These are phyloP conservation scores for Ivindomyrus marchei DNA, from an alignment of 2,113 vertebrate species.

Conservation along the genomic window DNA sequence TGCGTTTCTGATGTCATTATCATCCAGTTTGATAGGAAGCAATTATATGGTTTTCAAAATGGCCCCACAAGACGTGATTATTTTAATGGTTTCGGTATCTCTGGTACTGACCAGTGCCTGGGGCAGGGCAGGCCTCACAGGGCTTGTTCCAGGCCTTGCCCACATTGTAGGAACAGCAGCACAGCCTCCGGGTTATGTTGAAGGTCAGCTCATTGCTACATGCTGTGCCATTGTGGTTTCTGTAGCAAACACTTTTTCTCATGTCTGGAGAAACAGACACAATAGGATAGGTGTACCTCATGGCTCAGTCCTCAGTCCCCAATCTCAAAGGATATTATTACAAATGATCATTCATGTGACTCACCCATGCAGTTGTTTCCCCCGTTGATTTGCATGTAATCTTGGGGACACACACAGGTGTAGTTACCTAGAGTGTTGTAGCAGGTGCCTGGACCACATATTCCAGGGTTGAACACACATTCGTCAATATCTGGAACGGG, in stretches of 20 bases:
- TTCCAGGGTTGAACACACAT: conserved; percentile 63
- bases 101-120: conserved; percentile 59
- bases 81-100: neutral
- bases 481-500: conserved; percentile 66
- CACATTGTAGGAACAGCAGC: conserved; percentile 75
- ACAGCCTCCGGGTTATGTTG: conserved; percentile 72
- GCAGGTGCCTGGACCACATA: conserved; percentile 74
- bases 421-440: conserved; percentile 81
- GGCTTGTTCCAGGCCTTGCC: conserved; percentile 81
- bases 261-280: conserved; percentile 57
- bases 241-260: conserved; percentile 77
- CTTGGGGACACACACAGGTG: conserved; percentile 74
- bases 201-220: conserved; percentile 75
- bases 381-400: conserved; percentile 75
- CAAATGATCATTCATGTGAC: conserved; percentile 21
- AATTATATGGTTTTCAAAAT: neutral
- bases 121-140: conserved; percentile 65
- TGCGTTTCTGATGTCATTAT: neutral
- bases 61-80: neutral
- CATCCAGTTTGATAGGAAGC: neutral
- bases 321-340: neutral
- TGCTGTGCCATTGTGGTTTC: conserved; percentile 67
- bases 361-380: conserved; percentile 79
- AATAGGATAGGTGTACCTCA: conserved; percentile 8
- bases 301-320: neutral